phyloP scores from a whole-genome alignment of 2,113 vertebrate species.

The Zapornia atra region DNA sequence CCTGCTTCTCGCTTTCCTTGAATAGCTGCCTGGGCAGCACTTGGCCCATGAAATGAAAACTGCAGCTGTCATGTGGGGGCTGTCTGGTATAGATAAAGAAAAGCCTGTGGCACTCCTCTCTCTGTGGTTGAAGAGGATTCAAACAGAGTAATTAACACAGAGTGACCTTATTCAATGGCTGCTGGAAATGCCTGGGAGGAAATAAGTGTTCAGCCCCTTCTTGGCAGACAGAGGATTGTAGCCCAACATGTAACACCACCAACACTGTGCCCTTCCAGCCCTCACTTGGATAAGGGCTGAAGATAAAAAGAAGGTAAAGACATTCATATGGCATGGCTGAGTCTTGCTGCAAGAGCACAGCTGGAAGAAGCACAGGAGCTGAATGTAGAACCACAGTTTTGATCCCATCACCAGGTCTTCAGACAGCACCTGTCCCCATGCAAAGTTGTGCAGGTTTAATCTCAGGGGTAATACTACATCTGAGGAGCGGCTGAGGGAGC shows the following conservation, averaged over 20 bases:
- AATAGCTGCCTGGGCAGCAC: background rate
- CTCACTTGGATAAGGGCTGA: background rate
- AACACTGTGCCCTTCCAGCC: background rate
- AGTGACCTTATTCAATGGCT: background rate
- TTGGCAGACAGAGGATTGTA: background rate
- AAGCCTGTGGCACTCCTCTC: background rate
- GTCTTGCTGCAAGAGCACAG: background rate
- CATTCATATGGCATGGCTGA: background rate
- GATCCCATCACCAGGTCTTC: rapidly evolving
- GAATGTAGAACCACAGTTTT: rapidly evolving
- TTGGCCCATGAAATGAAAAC: background rate
- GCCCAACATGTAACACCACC: background rate
- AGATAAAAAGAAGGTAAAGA: background rate
- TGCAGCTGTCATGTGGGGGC: background rate
- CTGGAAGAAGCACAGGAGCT: background rate
- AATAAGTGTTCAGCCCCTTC: background rate
- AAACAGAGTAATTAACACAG: background rate
- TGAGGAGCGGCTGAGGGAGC: too few species aligned
- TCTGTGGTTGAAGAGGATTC: background rate
- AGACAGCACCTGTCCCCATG: background rate
- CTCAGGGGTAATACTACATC: background rate
- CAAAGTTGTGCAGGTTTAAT: rapidly evolving
- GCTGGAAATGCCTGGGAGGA: background rate
- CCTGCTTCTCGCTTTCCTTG: background rate
- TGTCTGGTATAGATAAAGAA: background rate